Evolutionary conservation across 2,888 invertebrate species (phyloP).

Genomic region (Thymelicus lineola): DNA sequence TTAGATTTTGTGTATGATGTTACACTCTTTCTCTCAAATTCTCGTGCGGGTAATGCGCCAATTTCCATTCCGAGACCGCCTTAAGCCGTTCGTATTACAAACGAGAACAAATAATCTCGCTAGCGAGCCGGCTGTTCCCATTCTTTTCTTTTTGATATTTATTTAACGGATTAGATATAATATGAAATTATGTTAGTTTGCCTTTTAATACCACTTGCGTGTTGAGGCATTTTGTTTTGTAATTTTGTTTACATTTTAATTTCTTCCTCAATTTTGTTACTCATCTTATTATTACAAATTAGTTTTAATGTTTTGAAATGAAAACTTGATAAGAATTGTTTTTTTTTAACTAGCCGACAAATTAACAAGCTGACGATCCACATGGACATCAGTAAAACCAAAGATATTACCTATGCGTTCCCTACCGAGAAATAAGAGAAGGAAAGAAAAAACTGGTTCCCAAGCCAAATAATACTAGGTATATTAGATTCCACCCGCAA

Average conservation of each 20-base stretch:
- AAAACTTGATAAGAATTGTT: too few relatives aligned
- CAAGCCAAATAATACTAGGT: too few relatives aligned
- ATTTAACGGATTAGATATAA: slow-evolving; percentile 54
- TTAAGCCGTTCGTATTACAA: slow-evolving; percentile 37
- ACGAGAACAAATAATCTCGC: slow-evolving; percentile 44
- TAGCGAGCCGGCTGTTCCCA: slow-evolving; percentile 51
- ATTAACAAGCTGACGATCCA: too few relatives aligned
- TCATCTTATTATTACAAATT: too few relatives aligned
- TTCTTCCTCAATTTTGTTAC: neutral
- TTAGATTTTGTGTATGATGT: too few relatives aligned
- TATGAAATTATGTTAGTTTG: slow-evolving; percentile 39
- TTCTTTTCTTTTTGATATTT: slow-evolving; percentile 55
- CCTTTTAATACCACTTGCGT: slow-evolving; percentile 15
- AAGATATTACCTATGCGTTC: too few relatives aligned
- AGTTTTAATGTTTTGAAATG: too few relatives aligned
- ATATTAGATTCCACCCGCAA: too few relatives aligned
- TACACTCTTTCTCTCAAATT: slow-evolving; percentile 14
- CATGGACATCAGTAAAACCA: too few relatives aligned
- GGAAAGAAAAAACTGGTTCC: too few relatives aligned
- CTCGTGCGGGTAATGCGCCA: neutral
- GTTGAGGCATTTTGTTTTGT: slow-evolving; percentile 4
- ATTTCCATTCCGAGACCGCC: neutral
- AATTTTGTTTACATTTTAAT: neutral
- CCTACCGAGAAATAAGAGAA: too few relatives aligned
- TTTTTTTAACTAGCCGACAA: too few relatives aligned